phyloP scores from a whole-genome alignment of 2,113 vertebrate genomes.

The Neogale vison region DNA sequence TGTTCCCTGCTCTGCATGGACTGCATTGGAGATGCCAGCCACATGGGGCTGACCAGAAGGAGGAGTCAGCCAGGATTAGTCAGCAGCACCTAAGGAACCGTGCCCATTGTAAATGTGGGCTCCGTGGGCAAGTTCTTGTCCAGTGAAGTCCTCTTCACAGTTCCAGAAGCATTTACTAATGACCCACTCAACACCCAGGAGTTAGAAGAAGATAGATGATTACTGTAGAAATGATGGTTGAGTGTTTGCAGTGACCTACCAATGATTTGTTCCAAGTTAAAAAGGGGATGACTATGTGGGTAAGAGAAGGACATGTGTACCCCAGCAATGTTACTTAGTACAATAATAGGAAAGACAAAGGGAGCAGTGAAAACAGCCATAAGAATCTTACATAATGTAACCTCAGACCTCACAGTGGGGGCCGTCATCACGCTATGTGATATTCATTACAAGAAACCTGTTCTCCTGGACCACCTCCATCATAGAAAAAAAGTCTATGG shows the following conservation, averaged over 20 bases:
- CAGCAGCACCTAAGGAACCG: not conserved
- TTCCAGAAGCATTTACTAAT: too few species aligned
- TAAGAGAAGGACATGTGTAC: not conserved
- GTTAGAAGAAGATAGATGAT: not conserved
- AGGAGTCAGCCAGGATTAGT: not conserved
- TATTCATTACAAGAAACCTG: not conserved
- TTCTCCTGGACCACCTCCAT: not conserved
- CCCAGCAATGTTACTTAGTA: not conserved
- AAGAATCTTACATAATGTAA: not conserved
- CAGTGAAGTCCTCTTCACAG: not conserved
- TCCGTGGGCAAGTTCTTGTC: not conserved
- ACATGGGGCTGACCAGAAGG: not conserved
- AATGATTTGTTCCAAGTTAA: not conserved
- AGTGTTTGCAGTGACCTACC: not conserved
- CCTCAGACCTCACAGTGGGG: rapidly evolving
- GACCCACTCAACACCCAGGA: not conserved
- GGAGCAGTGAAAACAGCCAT: not conserved
- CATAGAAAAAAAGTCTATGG: not conserved
- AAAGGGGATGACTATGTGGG: too few species aligned
- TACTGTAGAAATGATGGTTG: not conserved
- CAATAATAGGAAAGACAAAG: not conserved
- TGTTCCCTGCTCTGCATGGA: rapidly evolving
- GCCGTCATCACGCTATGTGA: rapidly evolving
- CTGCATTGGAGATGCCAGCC: rapidly evolving
- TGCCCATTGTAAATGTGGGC: not conserved